Conservation (phyloP, 2,797 vertebrate genomes). For the Salarias fasciatus region DNA sequence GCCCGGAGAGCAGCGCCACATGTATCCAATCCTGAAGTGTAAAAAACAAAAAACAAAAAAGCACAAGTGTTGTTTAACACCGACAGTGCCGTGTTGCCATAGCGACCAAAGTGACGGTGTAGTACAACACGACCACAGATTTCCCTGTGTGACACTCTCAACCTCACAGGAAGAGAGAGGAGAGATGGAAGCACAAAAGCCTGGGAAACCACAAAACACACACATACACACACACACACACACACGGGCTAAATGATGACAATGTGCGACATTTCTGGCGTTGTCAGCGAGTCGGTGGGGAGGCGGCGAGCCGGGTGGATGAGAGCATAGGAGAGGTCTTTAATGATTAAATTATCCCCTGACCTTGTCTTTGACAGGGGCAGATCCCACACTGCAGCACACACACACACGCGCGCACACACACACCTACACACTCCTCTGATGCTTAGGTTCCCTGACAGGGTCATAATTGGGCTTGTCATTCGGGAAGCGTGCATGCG, state of each 20-base stretch:
- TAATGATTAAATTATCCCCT: constrained; percentile 87
- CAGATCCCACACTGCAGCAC: constrained; percentile 69
- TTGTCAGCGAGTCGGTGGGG: constrained; percentile 70
- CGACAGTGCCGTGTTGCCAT: constrained; percentile 27
- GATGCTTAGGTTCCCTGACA: too few relatives aligned
- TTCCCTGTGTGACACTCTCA: constrained; percentile 42
- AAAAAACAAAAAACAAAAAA: too few relatives aligned
- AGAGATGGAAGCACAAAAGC: constrained; percentile 58
- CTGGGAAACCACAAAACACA: constrained; percentile 59
- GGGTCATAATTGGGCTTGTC: constrained; percentile 83
- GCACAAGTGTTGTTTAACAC: constrained; percentile 1
- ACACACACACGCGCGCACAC: constrained; percentile 20
- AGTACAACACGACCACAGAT: constrained; percentile 25
- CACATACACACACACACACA: constrained; percentile 25
- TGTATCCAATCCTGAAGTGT: too few relatives aligned
- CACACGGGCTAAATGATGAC: constrained; percentile 68
- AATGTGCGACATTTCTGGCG: constrained; percentile 68
- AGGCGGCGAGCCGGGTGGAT: constrained; percentile 41
- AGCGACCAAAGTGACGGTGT: constrained; percentile 38
- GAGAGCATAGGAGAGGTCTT: constrained; percentile 69
- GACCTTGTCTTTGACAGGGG: constrained; percentile 83
- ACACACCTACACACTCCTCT: constrained; percentile 29
- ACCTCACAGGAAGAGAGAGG: constrained; percentile 39
- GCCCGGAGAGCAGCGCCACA: too few relatives aligned
- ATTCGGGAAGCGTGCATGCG: constrained; percentile 36